Evolutionary conservation across 2,113 vertebrate genomes (phyloP), one percentile per base, ranked within the genome.

Genomic region (Phalacrocorax aristotelis): DNA sequence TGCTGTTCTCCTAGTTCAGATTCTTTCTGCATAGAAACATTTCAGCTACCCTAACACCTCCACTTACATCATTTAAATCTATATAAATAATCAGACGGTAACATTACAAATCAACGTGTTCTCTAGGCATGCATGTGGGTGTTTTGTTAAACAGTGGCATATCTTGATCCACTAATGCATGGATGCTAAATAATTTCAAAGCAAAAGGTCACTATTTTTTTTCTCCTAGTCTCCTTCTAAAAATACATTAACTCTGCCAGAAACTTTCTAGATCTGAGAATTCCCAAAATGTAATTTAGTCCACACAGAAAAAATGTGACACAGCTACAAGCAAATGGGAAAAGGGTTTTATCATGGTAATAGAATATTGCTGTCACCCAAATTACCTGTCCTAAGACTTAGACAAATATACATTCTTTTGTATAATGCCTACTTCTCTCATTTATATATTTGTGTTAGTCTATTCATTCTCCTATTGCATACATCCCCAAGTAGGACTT

Each of bases 161-260:
- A 93, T 84, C 90, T 91, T 83, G 48, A 89, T 58, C 77, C 61
- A 74, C 72, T 46, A 66, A 91, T 75, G 64, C 21, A 93, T 46
- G n/a, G n/a, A 89, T 75, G 93, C 32, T 94, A 94, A 84, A 87
- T 32, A 3, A 55, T 89, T 94, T 62, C 61, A 90, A 91, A 87
- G 92, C 42, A 89, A 93, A 89, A 95, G 65, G 65, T 52, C 70
- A 46, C 38, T 76, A 42, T 76, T 78, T 55, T 69, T 38, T 32
- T 40, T 3, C 54, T 38, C 42, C 32, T 70, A 87, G 25, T n/a
- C 8, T 87, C 12, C 21, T 92, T 75, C 55, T 87, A 85, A 94
- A 91, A 95, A 75, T 60, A 91, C 27, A 76, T 79, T n/a, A 90
- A 91, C 27, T 82, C 81, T 79, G 66, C 21, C 65, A 79, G 72